Base-by-base conservation (phyloP, 2,113 vertebrate species). In the Ochotona curzoniae region DNA sequence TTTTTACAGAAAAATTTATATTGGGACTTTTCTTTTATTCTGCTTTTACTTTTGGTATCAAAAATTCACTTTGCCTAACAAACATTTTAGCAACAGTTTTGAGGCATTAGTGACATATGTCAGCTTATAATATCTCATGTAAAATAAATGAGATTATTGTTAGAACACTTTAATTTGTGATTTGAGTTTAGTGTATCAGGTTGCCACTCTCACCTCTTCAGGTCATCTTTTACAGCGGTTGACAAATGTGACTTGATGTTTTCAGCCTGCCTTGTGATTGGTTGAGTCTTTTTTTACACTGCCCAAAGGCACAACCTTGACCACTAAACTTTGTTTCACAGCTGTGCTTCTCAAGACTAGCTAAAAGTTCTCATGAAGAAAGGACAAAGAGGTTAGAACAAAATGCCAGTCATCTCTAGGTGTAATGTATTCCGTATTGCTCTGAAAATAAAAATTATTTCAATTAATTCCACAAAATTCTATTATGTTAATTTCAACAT, bases 281-380 rank as follows among this genome's bases (percentile, higher is more conserved):
- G 94, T 66, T 81, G 26, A 38, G 79, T 86, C 18, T 44, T 79
- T 4, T n/a, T 54, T 80, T 11, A 14, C 21, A 66, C 91, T 94
- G 98, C 95, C 96, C 96, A 51, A 81, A 96, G 94, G 96, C 96
- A 97, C 67, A 91, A 71, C 93, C 86, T 28, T 5, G 64, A 84
- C 95, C 87, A 78, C 80, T 10, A 25, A 0, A 18, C 87, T 97
- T 94, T 97, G 94, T 97, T 95, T 60, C 1, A 90, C 94, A 86
- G 90, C 75, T 23, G 35, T 0, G 15, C 67, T 96, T 54, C 93
- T 73, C 8, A 0, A 86, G 74, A 96, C 85, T 2, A 0, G 79
- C 92, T 95, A 93, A 96, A 94, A 96, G 86, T 98, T 98, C 97
- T 96, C 97, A 97, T 83, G 94, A 97, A 89, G 86, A 98, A 92